phyloP scores from a whole-genome alignment of 2,113 vertebrate species.

The Cromileptes altivelis region DNA sequence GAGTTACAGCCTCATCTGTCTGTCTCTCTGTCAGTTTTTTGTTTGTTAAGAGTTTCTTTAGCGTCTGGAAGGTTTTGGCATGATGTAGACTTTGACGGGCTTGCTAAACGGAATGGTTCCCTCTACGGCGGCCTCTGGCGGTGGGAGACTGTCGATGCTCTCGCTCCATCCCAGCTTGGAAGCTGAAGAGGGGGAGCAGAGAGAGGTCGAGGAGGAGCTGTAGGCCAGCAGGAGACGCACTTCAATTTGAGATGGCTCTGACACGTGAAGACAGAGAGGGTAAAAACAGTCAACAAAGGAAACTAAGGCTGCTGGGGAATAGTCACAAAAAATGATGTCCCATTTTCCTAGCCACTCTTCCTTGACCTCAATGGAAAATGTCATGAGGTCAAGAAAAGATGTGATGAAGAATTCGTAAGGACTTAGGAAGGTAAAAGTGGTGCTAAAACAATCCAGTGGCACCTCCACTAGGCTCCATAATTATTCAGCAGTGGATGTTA shows the following conservation, averaged over 20 bases:
- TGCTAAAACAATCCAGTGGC: too few species aligned
- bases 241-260: constrained; percentile 96
- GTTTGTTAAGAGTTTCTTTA: constrained; percentile 47
- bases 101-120: constrained; percentile 97
- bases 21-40: neutral
- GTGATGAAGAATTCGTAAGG: too few species aligned
- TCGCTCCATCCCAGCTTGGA: constrained; percentile 88
- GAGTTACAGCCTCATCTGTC: neutral
- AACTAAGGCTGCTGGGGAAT: too few species aligned
- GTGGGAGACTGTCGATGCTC: constrained; percentile 81
- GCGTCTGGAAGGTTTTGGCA: constrained; percentile 95
- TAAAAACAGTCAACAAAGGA: neutral
- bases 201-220: constrained; percentile 83
- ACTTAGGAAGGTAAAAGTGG: too few species aligned
- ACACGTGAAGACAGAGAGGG: neutral
- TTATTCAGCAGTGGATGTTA: too few species aligned
- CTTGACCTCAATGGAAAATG: too few species aligned
- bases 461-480: too few species aligned
- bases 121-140: constrained; percentile 87
- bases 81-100: constrained; percentile 95
- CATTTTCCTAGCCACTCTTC: too few species aligned
- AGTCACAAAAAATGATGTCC: too few species aligned
- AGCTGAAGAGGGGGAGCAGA: constrained; percentile 45
- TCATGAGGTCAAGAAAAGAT: too few species aligned
- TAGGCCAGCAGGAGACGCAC: constrained; percentile 94